phyloP scores from a whole-genome alignment of 2,888 invertebrate species.

The Opisthograptis luteolata region DNA sequence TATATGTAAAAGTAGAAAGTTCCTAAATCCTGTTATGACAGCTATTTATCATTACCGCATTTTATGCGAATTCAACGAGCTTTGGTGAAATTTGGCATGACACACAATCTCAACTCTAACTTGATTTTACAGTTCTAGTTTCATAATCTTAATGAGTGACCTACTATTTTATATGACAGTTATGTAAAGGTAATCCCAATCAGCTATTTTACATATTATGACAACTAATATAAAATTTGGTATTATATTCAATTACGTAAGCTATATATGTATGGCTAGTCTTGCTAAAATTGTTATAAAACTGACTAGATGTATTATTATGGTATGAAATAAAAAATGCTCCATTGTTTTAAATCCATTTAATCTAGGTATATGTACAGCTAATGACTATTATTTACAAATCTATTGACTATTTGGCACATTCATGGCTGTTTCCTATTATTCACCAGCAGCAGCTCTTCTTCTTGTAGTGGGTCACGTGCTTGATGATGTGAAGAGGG shows the following conservation, averaged over 20 bases:
- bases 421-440: conserved; percentile 57
- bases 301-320: neutral
- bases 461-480: conserved; percentile 79
- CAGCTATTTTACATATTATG: neutral
- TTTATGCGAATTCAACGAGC: no score
- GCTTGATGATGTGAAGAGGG: conserved; percentile 78
- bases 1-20: no score
- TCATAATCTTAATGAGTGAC: conserved; percentile 4
- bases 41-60: no score
- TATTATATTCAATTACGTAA: neutral
- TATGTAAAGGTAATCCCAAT: neutral
- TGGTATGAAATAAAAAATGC: conserved; percentile 13
- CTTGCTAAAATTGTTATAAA: no score
- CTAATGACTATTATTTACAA: conserved; percentile 82
- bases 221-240: neutral
- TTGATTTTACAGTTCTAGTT: neutral
- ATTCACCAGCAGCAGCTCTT: conserved; percentile 76
- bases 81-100: no score
- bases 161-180: conserved; percentile 1
- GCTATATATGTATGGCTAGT: no score
- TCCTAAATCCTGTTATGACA: no score
- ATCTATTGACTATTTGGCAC: conserved; percentile 79
- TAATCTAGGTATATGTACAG: conserved; percentile 57
- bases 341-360: conserved; percentile 25
- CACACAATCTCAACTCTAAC: no score